These are phyloP conservation scores for Pelecanus crispus DNA, from an alignment of 2,113 vertebrate genomes.

Conservation along the genomic window DNA sequence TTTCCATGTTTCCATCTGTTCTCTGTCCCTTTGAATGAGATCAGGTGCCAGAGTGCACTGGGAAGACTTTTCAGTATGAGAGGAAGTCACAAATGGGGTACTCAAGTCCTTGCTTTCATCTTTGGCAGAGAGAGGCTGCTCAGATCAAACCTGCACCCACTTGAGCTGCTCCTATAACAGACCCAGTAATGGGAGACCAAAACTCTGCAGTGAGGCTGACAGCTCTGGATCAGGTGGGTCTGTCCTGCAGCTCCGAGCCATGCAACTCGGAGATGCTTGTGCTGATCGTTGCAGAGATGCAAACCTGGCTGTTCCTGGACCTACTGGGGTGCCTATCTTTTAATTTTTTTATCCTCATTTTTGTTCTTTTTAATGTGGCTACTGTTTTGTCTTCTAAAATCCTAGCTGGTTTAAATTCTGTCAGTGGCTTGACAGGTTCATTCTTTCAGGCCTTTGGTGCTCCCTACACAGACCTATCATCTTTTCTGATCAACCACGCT, in stretches of 20 bases:
- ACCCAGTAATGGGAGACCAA: neutral
- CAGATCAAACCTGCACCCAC: neutral
- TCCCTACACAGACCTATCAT: neutral
- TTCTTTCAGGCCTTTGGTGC: neutral
- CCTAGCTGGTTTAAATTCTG: neutral
- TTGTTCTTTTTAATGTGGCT: neutral
- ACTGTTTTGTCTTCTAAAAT: neutral
- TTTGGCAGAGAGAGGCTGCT: neutral
- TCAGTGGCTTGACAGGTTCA: neutral
- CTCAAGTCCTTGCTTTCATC: neutral
- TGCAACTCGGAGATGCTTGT: neutral
- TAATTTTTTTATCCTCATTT: neutral
- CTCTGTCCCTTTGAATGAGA: constrained; percentile 56
- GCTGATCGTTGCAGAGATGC: neutral
- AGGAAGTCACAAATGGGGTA: neutral
- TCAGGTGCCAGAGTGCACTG: constrained; percentile 8
- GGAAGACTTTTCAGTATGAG: constrained; percentile 11
- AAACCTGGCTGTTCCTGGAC: neutral
- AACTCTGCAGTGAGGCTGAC: neutral
- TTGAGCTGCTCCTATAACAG: neutral
- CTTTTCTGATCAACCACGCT: neutral
- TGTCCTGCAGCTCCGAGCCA: neutral
- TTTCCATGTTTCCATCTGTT: constrained; percentile 63
- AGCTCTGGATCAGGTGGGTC: neutral
- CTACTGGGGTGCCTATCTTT: neutral